Evolutionary conservation across 2,888 invertebrate genomes (phyloP).

Genomic region (Tiliacea citrago): DNA sequence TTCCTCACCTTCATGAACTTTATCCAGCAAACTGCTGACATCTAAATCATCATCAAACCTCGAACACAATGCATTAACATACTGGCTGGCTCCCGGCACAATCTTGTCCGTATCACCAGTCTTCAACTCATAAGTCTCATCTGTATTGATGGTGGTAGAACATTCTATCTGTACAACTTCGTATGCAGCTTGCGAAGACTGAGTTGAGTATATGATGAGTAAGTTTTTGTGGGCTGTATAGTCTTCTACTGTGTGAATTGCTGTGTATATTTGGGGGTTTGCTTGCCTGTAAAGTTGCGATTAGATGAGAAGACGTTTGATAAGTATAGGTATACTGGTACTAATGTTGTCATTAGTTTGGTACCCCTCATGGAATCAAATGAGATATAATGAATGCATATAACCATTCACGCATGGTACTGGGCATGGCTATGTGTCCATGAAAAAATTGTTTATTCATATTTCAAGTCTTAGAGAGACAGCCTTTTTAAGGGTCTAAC

Average conservation of each 20-base stretch:
- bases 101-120: slow-evolving; percentile 81
- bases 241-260: slow-evolving; percentile 78
- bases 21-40: slow-evolving; percentile 84
- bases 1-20: slow-evolving; percentile 85
- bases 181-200: slow-evolving; percentile 83
- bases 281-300: slow-evolving; percentile 72
- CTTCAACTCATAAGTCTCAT: slow-evolving; percentile 80
- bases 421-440: background rate
- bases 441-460: background rate
- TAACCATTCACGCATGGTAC: background rate
- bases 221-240: slow-evolving; percentile 84
- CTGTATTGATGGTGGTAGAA: slow-evolving; percentile 77
- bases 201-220: slow-evolving; percentile 82
- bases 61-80: slow-evolving; percentile 84
- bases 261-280: slow-evolving; percentile 78
- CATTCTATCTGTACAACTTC: slow-evolving; percentile 85
- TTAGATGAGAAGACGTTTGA: background rate
- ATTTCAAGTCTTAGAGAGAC: background rate
- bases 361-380: background rate
- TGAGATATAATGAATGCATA: background rate
- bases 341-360: background rate
- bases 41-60: slow-evolving; percentile 83
- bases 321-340: background rate
- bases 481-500: background rate
- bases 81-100: slow-evolving; percentile 81